Base-by-base conservation (phyloP, 2,797 vertebrate species). In the Hyperoplus immaculatus region DNA sequence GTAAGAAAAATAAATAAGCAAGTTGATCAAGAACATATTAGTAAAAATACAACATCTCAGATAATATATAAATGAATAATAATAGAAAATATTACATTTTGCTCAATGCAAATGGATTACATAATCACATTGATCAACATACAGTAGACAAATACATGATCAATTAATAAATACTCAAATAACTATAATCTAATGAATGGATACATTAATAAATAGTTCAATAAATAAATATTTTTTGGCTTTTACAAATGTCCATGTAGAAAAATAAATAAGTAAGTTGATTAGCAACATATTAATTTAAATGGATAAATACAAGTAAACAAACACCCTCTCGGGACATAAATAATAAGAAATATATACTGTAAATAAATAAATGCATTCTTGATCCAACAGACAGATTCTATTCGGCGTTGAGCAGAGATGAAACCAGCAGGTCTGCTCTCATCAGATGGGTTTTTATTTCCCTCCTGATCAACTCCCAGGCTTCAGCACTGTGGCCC, bases 381-480 rank as follows among this genome's bases (percentile, higher is more conserved):
- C 14, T 38, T 29, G 4, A 49, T 64, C 12, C 46, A n/a, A 51
- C 43, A 39, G 47, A 3, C 15, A 41, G 15, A 12, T 60, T 8
- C 55, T 18, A 81, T 60, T 70, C 43, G 51, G 8, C 0, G 0
- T 8, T 4, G 46, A 56, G 13, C 8, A 79, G 54, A 72, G 78
- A 4, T 41, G 67, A 62, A 46, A 68, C 8, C 75, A 92, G 79
- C 29, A 6, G 70, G 13, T 89, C 21, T 6, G 59, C 41, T 59
- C 51, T 68, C 36, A 53, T 39, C 1, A 94, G 78, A 49, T 91
- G 82, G 5, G 1, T 18, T 57, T 43, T 21, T 15, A 87, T 68
- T 60, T 92, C 72, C 43, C 16, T 80, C 64, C 90, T 73, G 85
- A 92, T 84, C 85, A 88, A 46, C 75, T 94, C 91, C 93, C 93